Conservation (phyloP, 2,888 invertebrate genomes). For the Napeogenes sylphis region DNA sequence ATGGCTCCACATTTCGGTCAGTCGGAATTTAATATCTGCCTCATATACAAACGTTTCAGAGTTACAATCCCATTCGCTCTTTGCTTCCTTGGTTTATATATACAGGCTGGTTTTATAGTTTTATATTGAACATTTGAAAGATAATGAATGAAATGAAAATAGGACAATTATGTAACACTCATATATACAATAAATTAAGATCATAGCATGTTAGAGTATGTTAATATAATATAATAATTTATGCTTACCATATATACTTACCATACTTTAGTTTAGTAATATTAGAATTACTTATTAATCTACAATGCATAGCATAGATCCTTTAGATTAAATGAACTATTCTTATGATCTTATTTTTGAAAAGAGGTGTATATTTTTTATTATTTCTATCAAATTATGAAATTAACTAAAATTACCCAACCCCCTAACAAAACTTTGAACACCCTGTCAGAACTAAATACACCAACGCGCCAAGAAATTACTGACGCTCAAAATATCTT, state of each 20-base stretch:
- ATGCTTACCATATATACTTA: no score
- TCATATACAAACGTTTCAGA: constrained; percentile 43
- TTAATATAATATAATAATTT: no score
- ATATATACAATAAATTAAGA: no score
- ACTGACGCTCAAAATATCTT: constrained; percentile 78
- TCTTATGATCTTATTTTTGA: no score
- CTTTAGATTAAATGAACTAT: no score
- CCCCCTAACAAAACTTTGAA: constrained; percentile 48
- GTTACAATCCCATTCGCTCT: constrained; percentile 41
- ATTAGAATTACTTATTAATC: no score
- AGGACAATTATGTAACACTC: no score
- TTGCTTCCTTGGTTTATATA: constrained; percentile 35
- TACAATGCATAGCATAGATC: no score
- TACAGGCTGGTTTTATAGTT: constrained; percentile 44
- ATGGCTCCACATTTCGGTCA: constrained; percentile 35
- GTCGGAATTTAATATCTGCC: constrained; percentile 49
- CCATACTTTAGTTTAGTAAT: no score
- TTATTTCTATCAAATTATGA: constrained; percentile 20
- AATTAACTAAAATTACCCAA: constrained; percentile 13
- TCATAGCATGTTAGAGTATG: no score
- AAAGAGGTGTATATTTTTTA: no score
- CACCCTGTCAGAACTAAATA: constrained; percentile 58
- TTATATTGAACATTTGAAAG: constrained; percentile 7
- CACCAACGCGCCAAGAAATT: constrained; percentile 67
- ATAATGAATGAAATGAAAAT: no score